These are phyloP conservation scores for Xestia xanthographa DNA, from an alignment of 2,888 invertebrate genomes.

Conservation along the genomic window DNA sequence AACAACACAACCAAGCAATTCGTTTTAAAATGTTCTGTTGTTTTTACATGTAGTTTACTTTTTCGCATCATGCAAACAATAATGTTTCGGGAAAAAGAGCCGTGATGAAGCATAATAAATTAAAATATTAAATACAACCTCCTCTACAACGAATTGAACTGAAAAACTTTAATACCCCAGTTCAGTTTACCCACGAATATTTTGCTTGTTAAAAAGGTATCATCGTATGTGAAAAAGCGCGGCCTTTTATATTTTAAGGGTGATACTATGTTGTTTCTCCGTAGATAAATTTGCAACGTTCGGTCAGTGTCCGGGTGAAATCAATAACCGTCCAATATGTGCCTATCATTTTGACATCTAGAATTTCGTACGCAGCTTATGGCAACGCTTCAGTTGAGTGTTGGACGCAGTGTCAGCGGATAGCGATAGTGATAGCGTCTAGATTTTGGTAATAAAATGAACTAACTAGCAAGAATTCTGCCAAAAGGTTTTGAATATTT, in stretches of 20 bases:
- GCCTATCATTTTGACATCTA: slow-evolving; percentile 88
- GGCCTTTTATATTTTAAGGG: slow-evolving; percentile 23
- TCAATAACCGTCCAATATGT: slow-evolving; percentile 86
- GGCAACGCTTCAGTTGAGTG: slow-evolving; percentile 63
- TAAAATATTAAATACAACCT: slow-evolving; percentile 22
- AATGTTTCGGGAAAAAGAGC: background rate
- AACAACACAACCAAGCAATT: background rate
- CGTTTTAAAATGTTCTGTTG: background rate
- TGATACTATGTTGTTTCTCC: slow-evolving; percentile 40
- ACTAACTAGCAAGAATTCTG: background rate
- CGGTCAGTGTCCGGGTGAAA: slow-evolving; percentile 80
- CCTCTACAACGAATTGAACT: slow-evolving; percentile 11
- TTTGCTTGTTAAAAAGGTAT: slow-evolving; percentile 32
- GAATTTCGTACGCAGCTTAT: slow-evolving; percentile 80
- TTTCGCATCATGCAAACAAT: slow-evolving; percentile 21
- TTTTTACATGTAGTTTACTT: background rate
- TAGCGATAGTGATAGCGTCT: slow-evolving; percentile 13
- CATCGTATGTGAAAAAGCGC: slow-evolving; percentile 17
- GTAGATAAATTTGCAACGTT: slow-evolving; percentile 65
- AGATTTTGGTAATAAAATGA: background rate
- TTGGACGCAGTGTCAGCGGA: slow-evolving; percentile 48
- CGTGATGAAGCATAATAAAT: slow-evolving; percentile 10
- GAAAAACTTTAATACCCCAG: slow-evolving; percentile 2
- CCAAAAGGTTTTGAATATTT: background rate
- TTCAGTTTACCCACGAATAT: slow-evolving; percentile 9